These are phyloP conservation scores for Athalia circularis DNA, from an alignment of 2,888 invertebrate species.

Conservation along the genomic window DNA sequence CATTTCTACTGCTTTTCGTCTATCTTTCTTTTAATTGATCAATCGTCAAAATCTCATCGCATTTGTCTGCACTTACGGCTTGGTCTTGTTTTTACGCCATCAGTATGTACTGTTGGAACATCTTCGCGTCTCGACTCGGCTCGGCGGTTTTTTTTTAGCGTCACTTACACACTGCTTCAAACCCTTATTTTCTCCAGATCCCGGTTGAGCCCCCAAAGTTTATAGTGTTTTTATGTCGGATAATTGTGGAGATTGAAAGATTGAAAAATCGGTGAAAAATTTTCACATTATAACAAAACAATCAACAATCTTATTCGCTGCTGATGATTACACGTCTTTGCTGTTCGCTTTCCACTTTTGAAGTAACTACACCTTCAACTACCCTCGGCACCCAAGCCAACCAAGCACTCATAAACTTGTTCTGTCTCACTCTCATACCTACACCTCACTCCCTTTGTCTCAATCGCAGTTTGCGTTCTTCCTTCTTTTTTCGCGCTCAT, in stretches of 20 bases:
- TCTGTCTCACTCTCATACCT: constrained; percentile 4
- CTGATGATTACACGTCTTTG: not conserved
- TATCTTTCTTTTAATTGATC: not conserved
- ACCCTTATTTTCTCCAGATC: not conserved
- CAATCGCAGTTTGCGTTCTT: not conserved
- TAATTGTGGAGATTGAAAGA: too few species aligned
- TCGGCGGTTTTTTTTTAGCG: not conserved
- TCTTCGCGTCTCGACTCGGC: not conserved
- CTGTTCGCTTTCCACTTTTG: not conserved
- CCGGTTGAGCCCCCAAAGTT: constrained; percentile 1
- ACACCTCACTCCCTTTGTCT: too few species aligned
- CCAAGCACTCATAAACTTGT: not conserved
- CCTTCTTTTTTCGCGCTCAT: not conserved
- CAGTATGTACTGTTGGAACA: not conserved
- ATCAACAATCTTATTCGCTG: too few species aligned
- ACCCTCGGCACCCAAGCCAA: constrained; percentile 2
- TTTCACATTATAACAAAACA: too few species aligned
- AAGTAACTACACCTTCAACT: not conserved
- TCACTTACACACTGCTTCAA: not conserved
- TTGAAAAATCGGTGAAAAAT: too few species aligned
- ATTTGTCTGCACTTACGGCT: constrained; percentile 10
- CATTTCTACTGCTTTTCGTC: not conserved
- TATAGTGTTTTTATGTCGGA: too few species aligned
- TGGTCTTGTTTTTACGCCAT: not conserved
- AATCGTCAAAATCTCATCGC: not conserved